Base-by-base conservation (phyloP, 2,888 invertebrate species). In the Tortricodes alternella region DNA sequence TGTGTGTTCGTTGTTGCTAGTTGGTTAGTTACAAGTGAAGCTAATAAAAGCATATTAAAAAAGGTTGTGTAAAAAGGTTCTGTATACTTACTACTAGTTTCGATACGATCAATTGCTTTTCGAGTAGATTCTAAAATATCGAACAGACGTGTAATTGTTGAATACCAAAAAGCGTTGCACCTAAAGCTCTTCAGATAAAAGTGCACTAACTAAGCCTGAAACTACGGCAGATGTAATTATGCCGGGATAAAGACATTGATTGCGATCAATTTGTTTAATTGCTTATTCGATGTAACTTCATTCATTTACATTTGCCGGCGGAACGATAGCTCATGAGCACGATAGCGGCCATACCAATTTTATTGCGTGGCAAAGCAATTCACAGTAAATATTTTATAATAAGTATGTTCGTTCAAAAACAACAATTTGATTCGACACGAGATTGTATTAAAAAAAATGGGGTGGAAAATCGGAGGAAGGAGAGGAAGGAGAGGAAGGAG, bases 211-310 rank as follows among this genome's bases (percentile, higher is more conserved):
- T 23, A 41, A 48, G 41, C 48, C 5, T 18, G 39, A 16, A 48
- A 41, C 53, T 41, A 55, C 32, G 41, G 32, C 35, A 48, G 41
- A 55, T 48, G 16, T 27, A 48, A 55, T 48, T 46, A 46, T 8
- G 23, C 46, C 19, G 15, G 38, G 34, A 48, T 55, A 48, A 48
- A 48, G 39, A 19, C 34, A 41, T 41, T 48, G 39, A 55, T 55
- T 48, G 34, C 34, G 46, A 53, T 41, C 39, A 34, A 41, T 46
- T 41, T 46, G 19, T 53, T 55, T 55, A 55, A 55, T 41, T 41
- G 27, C 41, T 48, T 19, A 41, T 41, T 41, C 19, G 34, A 11
- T 24, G 24, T 32, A 27, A 41, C 24, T 53, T 19, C 16, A 5
- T 32, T 27, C 37, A 46, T 53, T 46, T 53, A 46, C 29, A 53